A percentile compares a stretch with the other conserved stretches of the same genome.
Evolutionary conservation across 1,140 invertebrate genomes (phyloP).

Genomic region (Ooceraea biroi): DNA sequence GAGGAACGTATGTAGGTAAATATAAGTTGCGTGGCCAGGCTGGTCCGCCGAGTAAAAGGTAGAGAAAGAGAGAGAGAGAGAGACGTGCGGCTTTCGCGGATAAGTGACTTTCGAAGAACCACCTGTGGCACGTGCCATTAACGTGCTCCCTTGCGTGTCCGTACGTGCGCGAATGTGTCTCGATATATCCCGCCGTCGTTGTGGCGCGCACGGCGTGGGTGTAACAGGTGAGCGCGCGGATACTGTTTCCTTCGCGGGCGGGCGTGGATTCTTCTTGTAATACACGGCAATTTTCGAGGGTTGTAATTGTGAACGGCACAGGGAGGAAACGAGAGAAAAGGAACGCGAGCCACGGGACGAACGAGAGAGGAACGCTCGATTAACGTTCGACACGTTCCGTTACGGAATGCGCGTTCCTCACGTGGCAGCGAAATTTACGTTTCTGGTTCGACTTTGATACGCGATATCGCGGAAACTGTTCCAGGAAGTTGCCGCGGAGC

Average conservation of each 20-base stretch:
- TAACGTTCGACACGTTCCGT: not conserved
- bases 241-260: slow-evolving; percentile 40
- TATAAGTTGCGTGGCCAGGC: slow-evolving; percentile 56
- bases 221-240: slow-evolving; percentile 54
- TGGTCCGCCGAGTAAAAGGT: slow-evolving; percentile 64
- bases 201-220: slow-evolving; percentile 24
- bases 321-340: not conserved
- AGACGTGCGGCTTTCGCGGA: slow-evolving; percentile 65
- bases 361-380: slow-evolving; percentile 13
- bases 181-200: slow-evolving; percentile 42
- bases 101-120: slow-evolving; percentile 76
- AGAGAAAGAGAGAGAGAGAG: slow-evolving; percentile 74
- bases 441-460: not conserved
- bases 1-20: slow-evolving; percentile 52
- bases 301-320: slow-evolving; percentile 23
- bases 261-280: slow-evolving; percentile 26
- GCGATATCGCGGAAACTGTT: not conserved
- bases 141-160: slow-evolving; percentile 63
- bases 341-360: not conserved
- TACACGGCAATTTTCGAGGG: slow-evolving; percentile 29
- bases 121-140: slow-evolving; percentile 83
- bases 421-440: not conserved
- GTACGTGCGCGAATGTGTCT: slow-evolving; percentile 61
- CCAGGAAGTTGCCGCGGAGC: not conserved
- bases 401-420: not conserved